Conservation (phyloP, 2,888 invertebrate genomes). For the Cheilosia scutellata region DNA sequence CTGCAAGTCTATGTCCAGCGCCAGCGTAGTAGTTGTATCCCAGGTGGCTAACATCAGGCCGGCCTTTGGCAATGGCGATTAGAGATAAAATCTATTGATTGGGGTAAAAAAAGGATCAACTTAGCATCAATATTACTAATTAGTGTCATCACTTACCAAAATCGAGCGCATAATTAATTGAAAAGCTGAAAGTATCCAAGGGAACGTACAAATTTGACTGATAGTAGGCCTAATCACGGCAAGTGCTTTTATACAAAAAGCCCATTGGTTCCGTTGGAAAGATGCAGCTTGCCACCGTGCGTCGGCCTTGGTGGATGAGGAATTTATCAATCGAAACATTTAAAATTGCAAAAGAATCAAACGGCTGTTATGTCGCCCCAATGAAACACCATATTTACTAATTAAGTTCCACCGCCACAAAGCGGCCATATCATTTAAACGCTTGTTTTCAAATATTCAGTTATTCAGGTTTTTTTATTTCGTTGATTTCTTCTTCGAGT, state of each 20-base stretch:
- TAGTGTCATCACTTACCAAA: slow-evolving; percentile 50
- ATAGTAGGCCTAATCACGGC: slow-evolving; percentile 51
- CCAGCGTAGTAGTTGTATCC: slow-evolving; percentile 55
- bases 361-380: slow-evolving; percentile 34
- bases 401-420: slow-evolving; percentile 8
- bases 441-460: slow-evolving; percentile 61
- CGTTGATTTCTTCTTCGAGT: slow-evolving; percentile 42
- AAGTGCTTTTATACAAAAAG: slow-evolving; percentile 64
- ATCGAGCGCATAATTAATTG: slow-evolving; percentile 60
- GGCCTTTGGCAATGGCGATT: slow-evolving; percentile 38
- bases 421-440: slow-evolving; percentile 10
- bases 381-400: neutral
- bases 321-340: slow-evolving; percentile 44
- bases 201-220: slow-evolving; percentile 62
- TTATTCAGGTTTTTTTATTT: slow-evolving; percentile 54
- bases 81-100: slow-evolving; percentile 48
- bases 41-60: slow-evolving; percentile 52
- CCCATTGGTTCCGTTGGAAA: slow-evolving; percentile 27
- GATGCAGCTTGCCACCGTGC: slow-evolving; percentile 35
- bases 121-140: neutral
- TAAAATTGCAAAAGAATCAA: slow-evolving; percentile 63
- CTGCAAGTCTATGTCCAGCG: neutral
- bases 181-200: slow-evolving; percentile 50
- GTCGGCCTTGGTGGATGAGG: slow-evolving; percentile 50
- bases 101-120: neutral